A percentile compares a stretch with the other conserved stretches of the same genome.
These are phyloP conservation scores for Desmophyllum pertusum DNA, from an alignment of 92 coral and sea anemone genomes.

Conservation along the genomic window DNA sequence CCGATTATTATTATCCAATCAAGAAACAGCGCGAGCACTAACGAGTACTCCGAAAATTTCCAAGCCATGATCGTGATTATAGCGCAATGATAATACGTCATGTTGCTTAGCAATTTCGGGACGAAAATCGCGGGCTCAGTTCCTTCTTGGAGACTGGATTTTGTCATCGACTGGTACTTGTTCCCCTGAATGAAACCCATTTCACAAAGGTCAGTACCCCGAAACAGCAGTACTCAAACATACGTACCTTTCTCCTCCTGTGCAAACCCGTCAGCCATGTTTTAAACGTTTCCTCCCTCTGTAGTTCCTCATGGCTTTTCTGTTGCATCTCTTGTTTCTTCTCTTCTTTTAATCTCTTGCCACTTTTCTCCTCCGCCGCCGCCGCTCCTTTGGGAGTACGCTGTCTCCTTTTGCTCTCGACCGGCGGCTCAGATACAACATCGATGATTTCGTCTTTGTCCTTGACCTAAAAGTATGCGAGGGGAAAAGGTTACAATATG, in stretches of 20 bases:
- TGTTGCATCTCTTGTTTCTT: conserved; percentile 76
- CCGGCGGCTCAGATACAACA: conserved; percentile 56
- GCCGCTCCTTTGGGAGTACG: conserved; percentile 76
- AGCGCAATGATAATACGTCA: too few relatives aligned
- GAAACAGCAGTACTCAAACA: too few relatives aligned
- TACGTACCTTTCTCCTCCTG: conserved; percentile 80
- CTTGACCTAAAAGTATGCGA: neutral
- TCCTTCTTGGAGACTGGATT: too few relatives aligned
- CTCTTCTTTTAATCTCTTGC: conserved; percentile 80
- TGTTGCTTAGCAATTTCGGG: too few relatives aligned
- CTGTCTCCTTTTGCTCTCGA: conserved; percentile 78
- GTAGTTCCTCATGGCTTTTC: conserved; percentile 73
- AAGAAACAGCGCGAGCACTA: too few relatives aligned
- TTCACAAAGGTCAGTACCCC: too few relatives aligned
- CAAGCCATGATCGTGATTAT: too few relatives aligned
- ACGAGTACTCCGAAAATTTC: neutral
- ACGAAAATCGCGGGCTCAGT: too few relatives aligned
- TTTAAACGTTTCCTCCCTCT: conserved; percentile 84
- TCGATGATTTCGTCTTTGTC: conserved; percentile 62
- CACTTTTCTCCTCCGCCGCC: conserved; percentile 59
- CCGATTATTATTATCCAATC: neutral
- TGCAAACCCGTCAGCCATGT: conserved; percentile 88
- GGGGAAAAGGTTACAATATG: neutral
- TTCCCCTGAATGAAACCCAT: too few relatives aligned
- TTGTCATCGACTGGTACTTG: too few relatives aligned